Evolutionary conservation across 2,797 vertebrate species (phyloP), one percentile per base, ranked within the genome.

Genomic region (Hylomyscus alleni): DNA sequence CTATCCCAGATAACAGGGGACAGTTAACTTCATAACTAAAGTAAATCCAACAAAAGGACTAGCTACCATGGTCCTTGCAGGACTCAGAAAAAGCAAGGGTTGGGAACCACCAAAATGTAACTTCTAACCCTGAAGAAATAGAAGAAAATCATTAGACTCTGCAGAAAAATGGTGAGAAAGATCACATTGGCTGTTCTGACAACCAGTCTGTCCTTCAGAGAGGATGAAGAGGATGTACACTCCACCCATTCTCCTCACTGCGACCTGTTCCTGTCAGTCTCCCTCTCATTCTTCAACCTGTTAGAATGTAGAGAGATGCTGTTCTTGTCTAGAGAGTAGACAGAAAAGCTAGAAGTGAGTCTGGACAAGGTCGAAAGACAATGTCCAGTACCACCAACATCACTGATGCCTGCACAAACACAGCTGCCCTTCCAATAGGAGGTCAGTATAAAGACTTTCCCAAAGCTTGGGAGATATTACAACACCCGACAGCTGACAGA

Each of bases 391-490:
- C 52, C 40, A 4, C n/a, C 37, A 9, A 26, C 90, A 91, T n/a
- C n/a, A 40, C 4, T 6, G 12, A 91, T 56, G 54, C 24, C 47
- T n/a, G 34, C 15, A 77, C 81, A 89, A 44, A 92, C 26, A 31
- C 34, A 89, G 50, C 5, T 89, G 19, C 37, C 31, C 60, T 93
- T 88, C 84, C 90, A 92, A 89, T 50, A 20, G 14, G 12, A 91
- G 15, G 37, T 81, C 84, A 82, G 73, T 54, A 62, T 75, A 81
- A 89, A 87, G 62, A 56, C n/a, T 47, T 89, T 80, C 37, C 83
- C 54, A 76, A 89, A 81, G 73, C 56, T 75, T 65, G 15, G 90
- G 47, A 94, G 77, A 86, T 76, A 52, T 89, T 78, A 65, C 82
- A 54, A 73, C 4, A 73, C 56, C 44, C 65, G 17, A 89, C 4